Evolutionary conservation across 1,140 invertebrate genomes (phyloP), one percentile per base, ranked within the genome.

Genomic region (Agraylea sexmaculata): DNA sequence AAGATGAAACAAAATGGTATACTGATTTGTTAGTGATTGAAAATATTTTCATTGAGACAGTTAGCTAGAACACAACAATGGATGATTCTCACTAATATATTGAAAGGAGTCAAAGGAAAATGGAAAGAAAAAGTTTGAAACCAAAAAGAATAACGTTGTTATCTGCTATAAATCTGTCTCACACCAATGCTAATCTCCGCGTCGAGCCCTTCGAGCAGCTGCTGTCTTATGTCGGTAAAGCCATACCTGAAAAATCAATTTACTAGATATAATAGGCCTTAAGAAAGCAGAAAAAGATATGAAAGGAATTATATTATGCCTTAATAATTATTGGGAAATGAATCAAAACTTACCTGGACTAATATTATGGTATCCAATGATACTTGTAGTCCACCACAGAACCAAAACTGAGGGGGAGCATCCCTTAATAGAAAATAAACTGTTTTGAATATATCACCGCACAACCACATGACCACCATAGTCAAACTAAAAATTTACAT

Each of bases 391-490:
- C 76, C 73, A 40, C 92, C 93, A 68, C 95, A 99, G 27, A 98
- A 71, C 77, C 82, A 87, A 68, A 99, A 99, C 60, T 99, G 95
- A 20, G 84, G 66, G 1, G 95, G 94, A 8, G 90, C 85, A 46
- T 83, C 71, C 50, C 88, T 74, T 37, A 90, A 57, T 42, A 97
- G 71, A 65, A 98, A 99, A 61, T 99, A 99, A 36, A 78, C 74
- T 45, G 94, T 99, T 69, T 99, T 99, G 60, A 95, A 98, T 28
- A 93, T 66, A 71, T 99, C 95, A 50, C 85, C 84, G 48, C 77
- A 73, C 7, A 89, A 88, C 95, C 95, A 99, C 80, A 98, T 88
- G 13, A 86, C 65, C 23, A 99, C 94, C 94, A 98, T 99, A 45
- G 75, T 73, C 43, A 86, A 65, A 60, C 82, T 87, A 62, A 55